These are phyloP conservation scores for Ophiothrix spiculata DNA, from an alignment of 35 echinoderm and acorn worm species.

Conservation along the genomic window DNA sequence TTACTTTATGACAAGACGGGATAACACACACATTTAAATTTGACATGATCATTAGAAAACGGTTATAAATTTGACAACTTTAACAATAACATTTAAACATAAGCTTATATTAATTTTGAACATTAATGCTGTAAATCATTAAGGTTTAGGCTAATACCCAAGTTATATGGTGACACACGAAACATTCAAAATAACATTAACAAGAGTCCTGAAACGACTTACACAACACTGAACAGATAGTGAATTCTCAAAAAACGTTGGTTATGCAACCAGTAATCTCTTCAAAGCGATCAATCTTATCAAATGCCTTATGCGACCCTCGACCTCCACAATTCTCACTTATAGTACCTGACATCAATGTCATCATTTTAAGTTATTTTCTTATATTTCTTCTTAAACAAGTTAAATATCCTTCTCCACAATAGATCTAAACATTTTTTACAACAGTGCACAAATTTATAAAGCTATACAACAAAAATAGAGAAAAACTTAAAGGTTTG, in stretches of 20 bases:
- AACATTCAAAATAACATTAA: no score
- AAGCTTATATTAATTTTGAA: neutral
- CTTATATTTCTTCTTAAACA: no score
- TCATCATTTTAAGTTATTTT: neutral
- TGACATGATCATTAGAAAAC: no score
- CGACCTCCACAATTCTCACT: neutral
- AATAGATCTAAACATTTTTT: neutral
- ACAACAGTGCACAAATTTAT: neutral
- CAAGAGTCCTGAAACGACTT: neutral
- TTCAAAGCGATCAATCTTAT: neutral
- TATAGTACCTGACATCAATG: neutral
- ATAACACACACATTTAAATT: no score
- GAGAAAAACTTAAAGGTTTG: neutral
- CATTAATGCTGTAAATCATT: neutral
- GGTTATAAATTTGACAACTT: no score
- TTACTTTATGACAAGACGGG: no score
- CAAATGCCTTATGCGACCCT: neutral
- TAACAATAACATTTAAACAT: neutral
- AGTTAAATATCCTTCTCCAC: no score
- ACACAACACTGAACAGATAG: neutral
- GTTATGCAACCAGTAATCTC: neutral
- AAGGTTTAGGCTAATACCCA: neutral
- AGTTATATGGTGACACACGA: no score
- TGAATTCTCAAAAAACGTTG: neutral
- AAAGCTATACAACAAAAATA: constrained; percentile 7